phyloP scores from a whole-genome alignment of 2,797 vertebrate species.

The Pipistrellus nathusii region DNA sequence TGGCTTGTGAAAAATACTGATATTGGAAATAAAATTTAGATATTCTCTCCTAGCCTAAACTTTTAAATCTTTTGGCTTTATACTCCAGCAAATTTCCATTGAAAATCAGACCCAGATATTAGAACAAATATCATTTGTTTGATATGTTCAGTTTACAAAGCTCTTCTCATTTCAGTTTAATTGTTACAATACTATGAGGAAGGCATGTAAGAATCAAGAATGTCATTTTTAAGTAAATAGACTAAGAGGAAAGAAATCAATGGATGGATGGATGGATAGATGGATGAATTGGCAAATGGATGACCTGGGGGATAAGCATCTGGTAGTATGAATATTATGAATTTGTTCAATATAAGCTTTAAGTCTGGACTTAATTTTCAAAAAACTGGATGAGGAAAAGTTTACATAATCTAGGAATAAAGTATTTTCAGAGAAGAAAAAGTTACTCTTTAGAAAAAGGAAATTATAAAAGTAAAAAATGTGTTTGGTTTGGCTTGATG shows the following conservation, averaged over 20 bases:
- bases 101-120: neutral
- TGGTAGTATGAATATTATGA: constrained; percentile 8
- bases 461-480: constrained; percentile 48
- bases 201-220: neutral
- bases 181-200: neutral
- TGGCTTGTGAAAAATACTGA: neutral
- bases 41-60: neutral
- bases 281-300: neutral
- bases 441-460: neutral
- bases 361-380: constrained; percentile 53
- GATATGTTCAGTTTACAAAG: neutral
- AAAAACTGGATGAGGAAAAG: constrained; percentile 31
- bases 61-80: neutral
- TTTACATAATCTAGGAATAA: constrained; percentile 50
- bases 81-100: neutral
- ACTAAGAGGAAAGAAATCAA: neutral
- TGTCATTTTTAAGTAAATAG: constrained; percentile 22
- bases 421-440: constrained; percentile 12
- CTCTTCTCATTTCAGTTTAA: neutral
- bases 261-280: neutral
- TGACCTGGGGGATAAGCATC: neutral
- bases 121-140: neutral
- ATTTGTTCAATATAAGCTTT: neutral
- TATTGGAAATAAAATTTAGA: constrained; percentile 5
- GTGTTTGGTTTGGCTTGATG: constrained; percentile 60